Conservation (phyloP, 2,888 invertebrate genomes). For the Erebia epiphron region DNA sequence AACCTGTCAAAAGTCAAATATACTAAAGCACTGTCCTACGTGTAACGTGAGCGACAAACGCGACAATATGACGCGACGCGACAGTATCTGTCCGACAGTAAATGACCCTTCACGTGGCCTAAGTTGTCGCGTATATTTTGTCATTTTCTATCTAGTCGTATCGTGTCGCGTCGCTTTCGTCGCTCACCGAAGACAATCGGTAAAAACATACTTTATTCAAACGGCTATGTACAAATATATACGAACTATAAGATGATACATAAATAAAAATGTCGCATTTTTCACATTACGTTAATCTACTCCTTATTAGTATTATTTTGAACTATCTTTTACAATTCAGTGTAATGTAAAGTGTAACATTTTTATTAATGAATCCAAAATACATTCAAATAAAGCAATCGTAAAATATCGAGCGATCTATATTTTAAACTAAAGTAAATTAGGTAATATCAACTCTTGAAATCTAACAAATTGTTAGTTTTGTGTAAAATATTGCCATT, state of each 20-base stretch:
- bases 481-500: neutral
- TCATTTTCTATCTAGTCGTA: too few relatives aligned
- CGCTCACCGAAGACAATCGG: too few relatives aligned
- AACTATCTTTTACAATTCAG: neutral
- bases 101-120: too few relatives aligned
- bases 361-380: neutral
- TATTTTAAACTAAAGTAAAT: neutral
- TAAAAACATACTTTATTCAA: too few relatives aligned
- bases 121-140: too few relatives aligned
- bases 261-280: neutral
- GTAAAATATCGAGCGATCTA: neutral
- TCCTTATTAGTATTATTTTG: neutral
- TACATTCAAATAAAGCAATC: neutral
- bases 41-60: too few relatives aligned
- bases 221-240: neutral
- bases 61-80: too few relatives aligned
- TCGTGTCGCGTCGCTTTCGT: too few relatives aligned
- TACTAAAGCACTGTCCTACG: too few relatives aligned
- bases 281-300: neutral
- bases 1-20: too few relatives aligned
- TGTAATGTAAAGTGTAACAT: neutral
- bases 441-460: too few relatives aligned
- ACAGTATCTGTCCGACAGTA: too few relatives aligned
- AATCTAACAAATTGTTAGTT: neutral
- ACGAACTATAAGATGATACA: neutral